Evolutionary conservation across 2,888 invertebrate genomes (phyloP).

Genomic region (Colletes collaris): DNA sequence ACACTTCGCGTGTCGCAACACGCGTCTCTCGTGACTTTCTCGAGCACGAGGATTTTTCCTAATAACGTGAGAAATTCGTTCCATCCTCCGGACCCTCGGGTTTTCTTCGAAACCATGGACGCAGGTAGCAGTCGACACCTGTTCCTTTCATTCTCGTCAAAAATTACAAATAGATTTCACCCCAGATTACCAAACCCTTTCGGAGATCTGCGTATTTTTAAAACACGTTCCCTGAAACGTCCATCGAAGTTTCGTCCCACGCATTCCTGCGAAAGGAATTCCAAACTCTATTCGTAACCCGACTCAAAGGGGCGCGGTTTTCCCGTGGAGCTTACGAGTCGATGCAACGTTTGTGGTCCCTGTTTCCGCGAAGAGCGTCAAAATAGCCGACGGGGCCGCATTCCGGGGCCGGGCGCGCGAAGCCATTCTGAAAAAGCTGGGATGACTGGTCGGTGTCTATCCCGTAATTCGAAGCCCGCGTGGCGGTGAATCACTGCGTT

Average conservation of each 20-base stretch:
- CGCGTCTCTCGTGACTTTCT: slow-evolving; percentile 38
- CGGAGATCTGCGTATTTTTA: too few species aligned
- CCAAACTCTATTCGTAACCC: neutral
- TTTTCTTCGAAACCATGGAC: too few species aligned
- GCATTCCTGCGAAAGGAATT: neutral
- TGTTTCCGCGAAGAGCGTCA: slow-evolving; percentile 18
- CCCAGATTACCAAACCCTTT: too few species aligned
- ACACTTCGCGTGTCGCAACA: slow-evolving; percentile 33
- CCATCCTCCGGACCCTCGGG: neutral
- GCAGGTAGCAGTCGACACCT: too few species aligned
- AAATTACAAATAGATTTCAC: too few species aligned
- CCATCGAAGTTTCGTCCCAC: neutral
- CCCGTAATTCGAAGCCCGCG: slow-evolving; percentile 54
- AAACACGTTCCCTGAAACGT: too few species aligned
- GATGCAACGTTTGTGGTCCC: neutral
- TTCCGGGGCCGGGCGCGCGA: slow-evolving; percentile 8
- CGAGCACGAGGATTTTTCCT: neutral
- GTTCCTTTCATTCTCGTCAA: too few species aligned
- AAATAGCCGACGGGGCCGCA: neutral
- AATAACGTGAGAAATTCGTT: slow-evolving; percentile 16
- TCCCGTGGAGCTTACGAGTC: neutral
- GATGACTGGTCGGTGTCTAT: slow-evolving; percentile 43
- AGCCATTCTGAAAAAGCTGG: slow-evolving; percentile 38
- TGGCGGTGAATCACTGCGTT: slow-evolving; percentile 51
- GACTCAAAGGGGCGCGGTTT: neutral